Percentiles rank a stretch among this genome's conserved stretches.
These are phyloP conservation scores for Eucidaris tribuloides DNA, from an alignment of 35 echinoderm and acorn worm species.

Conservation along the genomic window DNA sequence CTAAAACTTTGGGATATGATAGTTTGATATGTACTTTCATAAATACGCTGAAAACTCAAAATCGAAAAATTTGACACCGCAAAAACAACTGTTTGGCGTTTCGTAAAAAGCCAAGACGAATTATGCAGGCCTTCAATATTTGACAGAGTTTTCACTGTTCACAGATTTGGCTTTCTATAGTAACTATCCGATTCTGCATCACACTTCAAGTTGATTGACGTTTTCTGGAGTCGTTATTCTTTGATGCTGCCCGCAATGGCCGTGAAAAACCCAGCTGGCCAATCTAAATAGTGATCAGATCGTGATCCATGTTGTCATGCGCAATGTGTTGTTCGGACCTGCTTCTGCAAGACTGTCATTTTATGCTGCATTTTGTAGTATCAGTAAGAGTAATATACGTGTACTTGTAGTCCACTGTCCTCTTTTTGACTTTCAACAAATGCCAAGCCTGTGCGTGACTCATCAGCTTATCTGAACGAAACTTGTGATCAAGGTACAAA, in stretches of 20 bases:
- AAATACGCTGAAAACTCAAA: too few relatives aligned
- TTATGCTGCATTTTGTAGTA: constrained; percentile 2
- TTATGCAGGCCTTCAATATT: constrained; percentile 49
- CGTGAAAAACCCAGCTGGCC: constrained; percentile 40
- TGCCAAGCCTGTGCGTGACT: constrained; percentile 17
- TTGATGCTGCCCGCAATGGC: constrained; percentile 37
- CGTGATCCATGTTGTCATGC: constrained; percentile 52
- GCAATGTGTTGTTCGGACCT: constrained; percentile 11
- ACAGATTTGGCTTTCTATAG: constrained; percentile 1
- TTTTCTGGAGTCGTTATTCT: constrained; percentile 64
- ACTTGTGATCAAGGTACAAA: constrained; percentile 58
- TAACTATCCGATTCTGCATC: constrained; percentile 44
- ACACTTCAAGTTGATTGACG: constrained; percentile 44
- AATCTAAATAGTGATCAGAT: constrained; percentile 36
- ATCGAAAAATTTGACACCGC: too few relatives aligned
- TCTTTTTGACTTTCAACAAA: constrained; percentile 27
- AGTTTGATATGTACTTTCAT: too few relatives aligned
- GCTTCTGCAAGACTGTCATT: constrained; percentile 42
- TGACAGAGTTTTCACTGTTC: constrained; percentile 58
- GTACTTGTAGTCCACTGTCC: constrained; percentile 49
- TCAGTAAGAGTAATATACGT: constrained; percentile 31
- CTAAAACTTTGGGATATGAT: too few relatives aligned
- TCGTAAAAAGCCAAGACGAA: too few relatives aligned
- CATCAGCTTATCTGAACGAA: constrained; percentile 41
- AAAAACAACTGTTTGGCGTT: too few relatives aligned